Base-by-base conservation (phyloP, 2,888 invertebrate genomes). In the Cerastis rubricosa region DNA sequence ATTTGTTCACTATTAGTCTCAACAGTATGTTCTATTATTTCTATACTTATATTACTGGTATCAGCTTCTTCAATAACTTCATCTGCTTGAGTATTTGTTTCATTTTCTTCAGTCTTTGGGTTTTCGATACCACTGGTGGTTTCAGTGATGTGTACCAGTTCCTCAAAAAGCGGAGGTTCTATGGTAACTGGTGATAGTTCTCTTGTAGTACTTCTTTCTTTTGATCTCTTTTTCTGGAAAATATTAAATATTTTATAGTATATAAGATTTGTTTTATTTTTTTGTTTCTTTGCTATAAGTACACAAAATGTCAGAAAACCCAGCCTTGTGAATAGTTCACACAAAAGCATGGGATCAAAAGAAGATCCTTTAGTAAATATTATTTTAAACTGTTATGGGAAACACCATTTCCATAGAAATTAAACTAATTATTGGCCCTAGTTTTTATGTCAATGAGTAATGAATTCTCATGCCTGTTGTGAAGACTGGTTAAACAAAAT, bases 211-310 rank as follows among this genome's bases (percentile, higher is more conserved):
- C 59, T 81, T 81, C 76, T 87, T 35, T 90, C 90, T 87, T 94
- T 95, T 9, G 87, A 77, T 88, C 93, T 96, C 89, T 94, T 96
- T 90, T 95, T 96, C 96, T 96, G 85, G 40, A 72, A 78, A 51
- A 1, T n/a, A 51, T 45, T 51, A 40, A 29, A 11, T 35, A 57
- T 14, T 29, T 79, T 35, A 35, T 64, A 54, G n/a, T n/a, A 35
- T 2, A 35, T 35, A 8, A 17, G 25, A 43, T 59, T 17, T 43
- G 29, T 54, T 73, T 35, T 35, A 19, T 25, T 47, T 35, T 22
- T 25, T 22, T 12, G 4, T 54, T 54, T 74, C 3, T 14, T 74
- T n/a, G 12, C 29, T 45, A 9, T 35, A 29, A 40, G 7, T 47
- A 14, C 4, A 3, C 8, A 43, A 71, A 43, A 47, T 47, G 14